phyloP scores from a whole-genome alignment of 2,113 vertebrate species.

The Eretmochelys imbricata region DNA sequence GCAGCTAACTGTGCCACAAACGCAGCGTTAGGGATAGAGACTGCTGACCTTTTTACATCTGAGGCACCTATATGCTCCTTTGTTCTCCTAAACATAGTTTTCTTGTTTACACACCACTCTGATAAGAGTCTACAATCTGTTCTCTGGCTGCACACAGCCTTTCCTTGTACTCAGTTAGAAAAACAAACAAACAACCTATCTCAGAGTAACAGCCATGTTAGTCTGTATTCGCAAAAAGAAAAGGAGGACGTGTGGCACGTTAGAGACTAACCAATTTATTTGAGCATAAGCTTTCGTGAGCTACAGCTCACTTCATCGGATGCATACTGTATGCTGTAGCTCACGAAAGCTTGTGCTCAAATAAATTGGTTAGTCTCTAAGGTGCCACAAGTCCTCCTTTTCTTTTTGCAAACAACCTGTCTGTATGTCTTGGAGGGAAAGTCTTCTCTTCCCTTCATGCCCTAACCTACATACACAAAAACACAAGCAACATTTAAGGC shows the following conservation, averaged over 20 bases:
- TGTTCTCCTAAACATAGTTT: slow-evolving; percentile 62
- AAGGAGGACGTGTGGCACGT: no score
- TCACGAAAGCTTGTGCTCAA: no score
- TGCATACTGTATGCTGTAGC: no score
- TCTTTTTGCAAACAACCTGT: slow-evolving; percentile 31
- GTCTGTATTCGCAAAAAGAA: no score
- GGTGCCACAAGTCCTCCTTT: no score
- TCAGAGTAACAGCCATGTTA: no score
- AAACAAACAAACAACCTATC: slow-evolving; percentile 17
- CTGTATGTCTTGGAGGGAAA: slow-evolving; percentile 32
- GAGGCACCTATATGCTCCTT: slow-evolving; percentile 54
- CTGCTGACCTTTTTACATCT: slow-evolving; percentile 62
- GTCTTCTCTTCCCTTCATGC: neutral
- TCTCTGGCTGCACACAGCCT: slow-evolving; percentile 65
- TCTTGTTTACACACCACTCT: slow-evolving; percentile 52
- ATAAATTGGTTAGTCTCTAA: no score
- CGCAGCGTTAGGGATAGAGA: slow-evolving; percentile 71
- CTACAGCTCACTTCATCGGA: no score
- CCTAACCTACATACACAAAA: neutral
- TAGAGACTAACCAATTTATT: no score
- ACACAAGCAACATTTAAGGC: slow-evolving; percentile 1
- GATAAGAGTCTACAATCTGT: slow-evolving; percentile 60
- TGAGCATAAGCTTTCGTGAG: no score
- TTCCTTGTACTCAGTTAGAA: slow-evolving; percentile 61
- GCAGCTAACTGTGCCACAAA: slow-evolving; percentile 66